A percentile compares a stretch with the other conserved stretches of the same genome.
These are phyloP conservation scores for Corvus moneduloides DNA, from an alignment of 2,113 vertebrate genomes.

Conservation along the genomic window DNA sequence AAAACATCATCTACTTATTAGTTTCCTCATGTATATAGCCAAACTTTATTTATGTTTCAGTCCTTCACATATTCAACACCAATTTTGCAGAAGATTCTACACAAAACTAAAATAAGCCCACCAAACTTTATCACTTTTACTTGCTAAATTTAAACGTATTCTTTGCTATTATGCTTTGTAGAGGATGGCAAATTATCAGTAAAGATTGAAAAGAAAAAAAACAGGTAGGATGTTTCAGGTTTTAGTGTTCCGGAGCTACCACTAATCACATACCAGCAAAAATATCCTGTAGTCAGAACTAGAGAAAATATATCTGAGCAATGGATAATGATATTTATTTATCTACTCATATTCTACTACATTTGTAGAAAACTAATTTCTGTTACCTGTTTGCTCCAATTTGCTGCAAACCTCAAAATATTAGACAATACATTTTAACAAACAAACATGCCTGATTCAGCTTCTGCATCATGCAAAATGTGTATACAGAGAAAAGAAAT, in stretches of 20 bases:
- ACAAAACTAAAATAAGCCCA: not conserved
- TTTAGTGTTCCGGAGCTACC: not conserved
- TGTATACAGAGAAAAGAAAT: not conserved
- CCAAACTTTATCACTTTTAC: accelerated
- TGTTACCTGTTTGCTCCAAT: not conserved
- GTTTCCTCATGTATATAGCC: not conserved
- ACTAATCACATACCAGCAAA: not conserved
- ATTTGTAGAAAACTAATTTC: not conserved
- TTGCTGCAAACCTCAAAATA: not conserved
- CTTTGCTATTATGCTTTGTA: not conserved
- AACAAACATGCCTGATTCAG: not conserved
- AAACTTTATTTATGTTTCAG: not conserved
- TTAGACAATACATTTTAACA: not conserved
- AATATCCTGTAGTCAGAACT: not conserved
- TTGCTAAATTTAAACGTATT: not conserved
- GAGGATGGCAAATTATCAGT: not conserved
- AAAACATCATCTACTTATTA: not conserved
- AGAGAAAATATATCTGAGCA: not conserved
- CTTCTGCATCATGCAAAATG: not conserved
- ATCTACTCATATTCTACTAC: not conserved
- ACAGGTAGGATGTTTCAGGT: not conserved
- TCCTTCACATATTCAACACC: not conserved
- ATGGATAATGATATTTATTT: not conserved
- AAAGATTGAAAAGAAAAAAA: not conserved
- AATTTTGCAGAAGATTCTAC: not conserved